A percentile compares a stretch with the other conserved stretches of the same genome.
phyloP scores from a whole-genome alignment of 2,888 invertebrate species.

The Chalcosyrphus nemorum region DNA sequence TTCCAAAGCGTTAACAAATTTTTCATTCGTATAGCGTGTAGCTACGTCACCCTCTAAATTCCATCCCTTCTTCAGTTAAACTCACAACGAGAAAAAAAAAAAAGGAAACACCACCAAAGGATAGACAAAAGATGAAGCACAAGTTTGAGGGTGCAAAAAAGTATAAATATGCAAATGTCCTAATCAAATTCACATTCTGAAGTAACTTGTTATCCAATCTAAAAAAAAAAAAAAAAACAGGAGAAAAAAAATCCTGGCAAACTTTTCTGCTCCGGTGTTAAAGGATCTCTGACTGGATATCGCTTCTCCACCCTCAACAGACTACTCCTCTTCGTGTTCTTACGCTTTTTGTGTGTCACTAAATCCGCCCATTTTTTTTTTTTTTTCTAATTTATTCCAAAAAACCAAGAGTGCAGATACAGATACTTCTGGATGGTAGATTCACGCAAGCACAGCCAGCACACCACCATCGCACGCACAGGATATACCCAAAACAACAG shows the following conservation, averaged over 20 bases:
- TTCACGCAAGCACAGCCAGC: conserved; percentile 58
- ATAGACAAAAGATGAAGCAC: conserved; percentile 26
- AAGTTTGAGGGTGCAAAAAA: conserved; percentile 47
- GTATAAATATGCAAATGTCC: conserved; percentile 81
- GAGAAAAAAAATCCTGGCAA: conserved; percentile 45
- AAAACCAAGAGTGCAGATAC: conserved; percentile 73
- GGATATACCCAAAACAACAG: conserved; percentile 8
- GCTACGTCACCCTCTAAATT: background rate
- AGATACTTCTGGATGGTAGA: conserved; percentile 23
- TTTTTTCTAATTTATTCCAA: conserved; percentile 81
- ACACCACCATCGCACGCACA: conserved; percentile 52
- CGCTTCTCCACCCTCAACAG: conserved; percentile 43
- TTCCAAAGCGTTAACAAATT: conserved; percentile 4
- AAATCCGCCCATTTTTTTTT: conserved; percentile 80
- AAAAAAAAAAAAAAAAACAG: conserved; percentile 19
- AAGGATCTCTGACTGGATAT: conserved; percentile 50
- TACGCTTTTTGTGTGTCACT: conserved; percentile 67
- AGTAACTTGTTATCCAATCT: conserved; percentile 81
- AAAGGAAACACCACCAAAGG: background rate
- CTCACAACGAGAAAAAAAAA: background rate
- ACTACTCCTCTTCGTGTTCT: conserved; percentile 35
- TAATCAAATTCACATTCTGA: conserved; percentile 82
- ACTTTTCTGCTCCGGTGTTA: conserved; percentile 52
- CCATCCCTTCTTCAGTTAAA: background rate
- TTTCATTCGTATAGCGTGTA: background rate